These are phyloP conservation scores for Nomada goodeniana DNA, from an alignment of 2,888 invertebrate genomes.

Conservation along the genomic window DNA sequence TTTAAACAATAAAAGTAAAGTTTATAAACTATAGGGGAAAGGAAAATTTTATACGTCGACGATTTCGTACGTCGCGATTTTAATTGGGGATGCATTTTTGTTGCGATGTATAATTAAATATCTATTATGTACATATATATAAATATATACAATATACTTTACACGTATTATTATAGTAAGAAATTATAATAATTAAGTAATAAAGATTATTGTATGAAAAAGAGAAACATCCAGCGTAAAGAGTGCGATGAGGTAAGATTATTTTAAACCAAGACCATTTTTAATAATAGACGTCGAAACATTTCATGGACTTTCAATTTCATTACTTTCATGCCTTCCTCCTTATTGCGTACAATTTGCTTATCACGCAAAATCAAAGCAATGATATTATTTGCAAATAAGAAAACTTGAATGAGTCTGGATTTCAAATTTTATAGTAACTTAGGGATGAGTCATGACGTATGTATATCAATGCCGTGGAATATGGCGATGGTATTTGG, in stretches of 20 bases:
- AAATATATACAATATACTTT: too few species aligned
- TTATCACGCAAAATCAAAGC: too few species aligned
- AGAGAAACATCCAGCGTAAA: not conserved
- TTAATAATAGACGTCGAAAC: not conserved
- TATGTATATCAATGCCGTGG: conserved; percentile 44
- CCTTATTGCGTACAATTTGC: not conserved
- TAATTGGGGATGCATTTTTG: not conserved
- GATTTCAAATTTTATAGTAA: not conserved
- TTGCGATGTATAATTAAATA: too few species aligned
- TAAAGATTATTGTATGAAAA: too few species aligned
- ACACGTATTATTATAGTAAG: too few species aligned
- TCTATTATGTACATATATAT: too few species aligned
- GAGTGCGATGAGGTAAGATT: not conserved
- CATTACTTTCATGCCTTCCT: not conserved
- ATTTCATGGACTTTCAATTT: not conserved
- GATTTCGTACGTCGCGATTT: not conserved
- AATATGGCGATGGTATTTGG: conserved; percentile 64
- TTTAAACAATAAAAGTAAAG: not conserved
- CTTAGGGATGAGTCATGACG: conserved; percentile 58
- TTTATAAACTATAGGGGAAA: not conserved
- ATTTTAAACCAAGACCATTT: not conserved
- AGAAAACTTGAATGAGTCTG: too few species aligned
- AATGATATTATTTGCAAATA: too few species aligned
- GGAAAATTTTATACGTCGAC: not conserved
- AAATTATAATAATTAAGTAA: too few species aligned